Conservation (phyloP, 2,888 invertebrate genomes). For the Xestobium rufovillosum region DNA sequence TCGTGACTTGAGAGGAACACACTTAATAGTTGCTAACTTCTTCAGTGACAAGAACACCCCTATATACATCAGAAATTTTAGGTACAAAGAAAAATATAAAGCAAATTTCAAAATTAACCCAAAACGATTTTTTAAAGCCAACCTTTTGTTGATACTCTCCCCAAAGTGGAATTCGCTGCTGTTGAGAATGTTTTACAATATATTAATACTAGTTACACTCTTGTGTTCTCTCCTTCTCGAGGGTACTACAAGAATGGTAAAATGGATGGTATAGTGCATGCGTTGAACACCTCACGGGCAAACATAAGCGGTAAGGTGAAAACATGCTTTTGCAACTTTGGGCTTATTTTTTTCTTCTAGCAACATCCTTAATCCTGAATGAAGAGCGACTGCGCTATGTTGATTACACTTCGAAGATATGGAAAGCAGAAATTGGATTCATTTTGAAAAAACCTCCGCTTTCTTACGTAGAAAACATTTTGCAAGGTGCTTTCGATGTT, state of each 20-base stretch:
- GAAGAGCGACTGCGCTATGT: slow-evolving; percentile 21
- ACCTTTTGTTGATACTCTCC: slow-evolving; percentile 31
- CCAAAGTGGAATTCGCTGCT: slow-evolving; percentile 22
- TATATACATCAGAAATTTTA: too few species aligned
- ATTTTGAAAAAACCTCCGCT: slow-evolving; percentile 45
- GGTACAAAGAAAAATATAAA: too few species aligned
- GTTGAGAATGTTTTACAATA: slow-evolving; percentile 20
- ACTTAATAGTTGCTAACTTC: too few species aligned
- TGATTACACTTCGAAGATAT: slow-evolving; percentile 24
- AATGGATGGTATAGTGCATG: slow-evolving; percentile 24
- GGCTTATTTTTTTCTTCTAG: slow-evolving; percentile 11
- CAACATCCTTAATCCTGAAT: slow-evolving; percentile 21
- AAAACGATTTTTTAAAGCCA: too few species aligned
- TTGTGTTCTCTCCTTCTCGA: slow-evolving; percentile 19
- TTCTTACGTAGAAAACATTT: slow-evolving; percentile 45
- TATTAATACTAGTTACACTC: slow-evolving; percentile 23
- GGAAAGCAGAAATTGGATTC: slow-evolving; percentile 30
- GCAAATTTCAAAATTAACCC: too few species aligned
- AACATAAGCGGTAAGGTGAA: slow-evolving; percentile 21
- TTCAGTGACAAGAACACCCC: too few species aligned
- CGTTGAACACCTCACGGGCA: slow-evolving; percentile 19
- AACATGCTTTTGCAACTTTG: neutral
- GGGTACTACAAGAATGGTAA: slow-evolving; percentile 26
- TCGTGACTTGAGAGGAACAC: too few species aligned
- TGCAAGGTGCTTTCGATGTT: slow-evolving; percentile 41